Conservation (phyloP, 2,888 invertebrate species). For the Drosophila limbata region DNA sequence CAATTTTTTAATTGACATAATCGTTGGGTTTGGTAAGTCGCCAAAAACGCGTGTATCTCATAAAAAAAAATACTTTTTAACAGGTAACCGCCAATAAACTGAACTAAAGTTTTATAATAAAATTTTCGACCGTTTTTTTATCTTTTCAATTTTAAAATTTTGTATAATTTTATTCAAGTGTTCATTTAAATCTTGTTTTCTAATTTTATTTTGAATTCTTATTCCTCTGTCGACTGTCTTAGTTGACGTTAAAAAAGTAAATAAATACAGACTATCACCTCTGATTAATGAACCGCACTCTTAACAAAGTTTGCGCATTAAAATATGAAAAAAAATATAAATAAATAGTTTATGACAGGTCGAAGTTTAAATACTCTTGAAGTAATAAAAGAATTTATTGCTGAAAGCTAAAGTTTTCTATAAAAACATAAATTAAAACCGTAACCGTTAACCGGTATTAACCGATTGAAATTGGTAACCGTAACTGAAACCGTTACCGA, state of each 20-base stretch:
- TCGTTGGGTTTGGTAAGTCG: slow-evolving; percentile 6
- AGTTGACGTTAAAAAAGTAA: not conserved
- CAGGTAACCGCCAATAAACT: not conserved
- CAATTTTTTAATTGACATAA: slow-evolving; percentile 23
- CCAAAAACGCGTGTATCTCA: not conserved
- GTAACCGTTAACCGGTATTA: too few relatives aligned
- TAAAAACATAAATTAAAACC: too few relatives aligned
- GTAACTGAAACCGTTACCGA: too few relatives aligned
- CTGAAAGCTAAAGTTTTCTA: not conserved
- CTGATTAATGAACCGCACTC: slow-evolving; percentile 22
- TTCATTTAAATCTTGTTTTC: not conserved
- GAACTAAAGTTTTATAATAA: not conserved
- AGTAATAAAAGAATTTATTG: not conserved
- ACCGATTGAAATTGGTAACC: too few relatives aligned
- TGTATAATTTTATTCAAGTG: not conserved
- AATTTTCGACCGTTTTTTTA: not conserved
- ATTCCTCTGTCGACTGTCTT: not conserved
- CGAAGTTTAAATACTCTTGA: slow-evolving; percentile 17
- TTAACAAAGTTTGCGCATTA: slow-evolving; percentile 13
- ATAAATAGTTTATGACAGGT: not conserved
- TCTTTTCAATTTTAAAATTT: not conserved
- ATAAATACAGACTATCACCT: not conserved
- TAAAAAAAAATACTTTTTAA: not conserved
- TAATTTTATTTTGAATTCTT: not conserved
- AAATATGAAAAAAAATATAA: slow-evolving; percentile 1